These are phyloP conservation scores for Cavia aperea DNA, from an alignment of 2,113 vertebrate species.

Conservation along the genomic window DNA sequence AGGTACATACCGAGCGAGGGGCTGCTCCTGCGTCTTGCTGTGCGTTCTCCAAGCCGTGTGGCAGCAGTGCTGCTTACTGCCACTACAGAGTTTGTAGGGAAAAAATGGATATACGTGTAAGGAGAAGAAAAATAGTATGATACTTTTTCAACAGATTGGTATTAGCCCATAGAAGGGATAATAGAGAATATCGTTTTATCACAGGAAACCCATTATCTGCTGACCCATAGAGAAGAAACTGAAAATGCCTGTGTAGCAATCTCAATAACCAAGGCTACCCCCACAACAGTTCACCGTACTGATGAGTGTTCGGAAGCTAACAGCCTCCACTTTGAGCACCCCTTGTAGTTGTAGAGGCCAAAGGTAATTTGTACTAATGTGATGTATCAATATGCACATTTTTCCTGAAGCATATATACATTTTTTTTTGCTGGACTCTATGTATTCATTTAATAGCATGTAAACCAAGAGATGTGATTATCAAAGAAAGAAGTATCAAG, in stretches of 20 bases:
- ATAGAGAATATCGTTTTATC: neutral
- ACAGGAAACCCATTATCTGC: neutral
- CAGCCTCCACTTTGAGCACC: neutral
- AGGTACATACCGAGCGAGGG: rapidly evolving
- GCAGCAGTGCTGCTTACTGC: neutral
- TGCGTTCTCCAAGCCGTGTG: neutral
- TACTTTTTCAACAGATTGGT: neutral
- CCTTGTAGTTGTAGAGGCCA: neutral
- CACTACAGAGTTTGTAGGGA: neutral
- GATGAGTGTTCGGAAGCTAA: neutral
- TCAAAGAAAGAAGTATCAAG: neutral
- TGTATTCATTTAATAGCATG: neutral
- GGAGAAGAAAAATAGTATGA: neutral
- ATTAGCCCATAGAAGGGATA: neutral
- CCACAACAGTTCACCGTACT: neutral
- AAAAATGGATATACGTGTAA: neutral
- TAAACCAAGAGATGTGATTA: neutral
- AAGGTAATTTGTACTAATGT: neutral
- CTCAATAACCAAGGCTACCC: neutral
- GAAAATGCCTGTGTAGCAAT: neutral
- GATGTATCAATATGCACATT: neutral
- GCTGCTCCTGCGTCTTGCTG: neutral
- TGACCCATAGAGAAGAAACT: neutral
- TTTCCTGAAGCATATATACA: neutral
- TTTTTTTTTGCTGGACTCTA: neutral